Evolutionary conservation across 2,888 invertebrate species (phyloP).

Genomic region (Monopis laevigella): DNA sequence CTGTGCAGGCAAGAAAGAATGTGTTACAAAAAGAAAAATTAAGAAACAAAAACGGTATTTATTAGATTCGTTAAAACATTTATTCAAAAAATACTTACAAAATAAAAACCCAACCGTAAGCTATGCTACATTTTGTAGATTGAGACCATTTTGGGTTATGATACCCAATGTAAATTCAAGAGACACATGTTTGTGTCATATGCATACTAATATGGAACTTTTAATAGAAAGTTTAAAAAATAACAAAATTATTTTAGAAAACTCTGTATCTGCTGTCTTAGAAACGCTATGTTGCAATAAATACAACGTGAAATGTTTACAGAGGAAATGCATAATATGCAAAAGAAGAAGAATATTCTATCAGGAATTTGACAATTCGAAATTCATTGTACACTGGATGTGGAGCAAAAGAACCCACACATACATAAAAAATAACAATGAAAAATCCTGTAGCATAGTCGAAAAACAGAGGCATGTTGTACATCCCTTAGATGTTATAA

Average conservation of each 20-base stretch:
- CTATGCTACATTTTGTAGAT: no score
- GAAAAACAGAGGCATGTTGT: background rate
- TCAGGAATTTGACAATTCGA: constrained; percentile 17
- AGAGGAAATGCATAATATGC: constrained; percentile 14
- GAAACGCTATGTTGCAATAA: constrained; percentile 15
- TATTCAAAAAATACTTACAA: no score
- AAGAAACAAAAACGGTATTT: constrained; percentile 16
- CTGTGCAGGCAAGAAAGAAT: constrained; percentile 16
- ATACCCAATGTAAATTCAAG: constrained; percentile 16
- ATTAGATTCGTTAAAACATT: no score
- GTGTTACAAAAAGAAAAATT: constrained; percentile 13
- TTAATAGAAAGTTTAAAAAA: no score
- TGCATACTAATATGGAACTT: constrained; percentile 18
- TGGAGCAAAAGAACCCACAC: constrained; percentile 16
- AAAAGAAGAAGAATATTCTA: constrained; percentile 16
- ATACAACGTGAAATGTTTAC: constrained; percentile 10
- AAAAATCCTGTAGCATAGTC: constrained; percentile 9
- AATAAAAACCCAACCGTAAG: constrained; percentile 15
- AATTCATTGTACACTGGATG: constrained; percentile 14
- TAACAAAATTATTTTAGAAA: no score
- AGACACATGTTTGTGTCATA: constrained; percentile 19
- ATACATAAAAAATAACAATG: constrained; percentile 15
- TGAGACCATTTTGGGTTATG: constrained; percentile 18
- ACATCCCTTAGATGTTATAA: constrained; percentile 11
- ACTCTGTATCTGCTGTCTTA: constrained; percentile 13